Base-by-base conservation (phyloP, 2,113 vertebrate species). In the Mionectes macconnelli region DNA sequence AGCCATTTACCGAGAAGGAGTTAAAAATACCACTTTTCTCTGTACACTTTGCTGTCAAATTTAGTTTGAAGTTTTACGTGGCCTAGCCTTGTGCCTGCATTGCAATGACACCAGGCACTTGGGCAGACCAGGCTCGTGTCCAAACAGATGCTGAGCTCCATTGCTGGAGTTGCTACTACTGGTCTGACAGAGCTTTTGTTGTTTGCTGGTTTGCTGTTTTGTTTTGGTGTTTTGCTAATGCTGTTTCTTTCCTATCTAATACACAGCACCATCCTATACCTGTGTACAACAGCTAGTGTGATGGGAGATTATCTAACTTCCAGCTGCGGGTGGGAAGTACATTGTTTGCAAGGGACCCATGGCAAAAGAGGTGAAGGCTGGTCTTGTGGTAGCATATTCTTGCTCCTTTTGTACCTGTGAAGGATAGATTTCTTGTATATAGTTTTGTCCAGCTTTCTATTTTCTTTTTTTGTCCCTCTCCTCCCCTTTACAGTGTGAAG, bases 1-100 rank as follows among this genome's bases (percentile, higher is more conserved):
- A 53, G 40, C 16, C 0, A 0, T 79, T 90, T 76, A 28, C 10
- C 24, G 66, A 35, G 45, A 31, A 49, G 6, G 6, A 39, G 28
- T 70, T 42, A 33, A 2, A 1, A 3, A 24, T 67, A 24, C 15
- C 24, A 7, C 19, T 76, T 64, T 88, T 73, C 49, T 44, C 39
- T 31, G 30, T 8, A 40, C 10, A 1, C 8, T 69, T 74, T 40
- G 27, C 27, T 67, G 18, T 37, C 45, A 33, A 23, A 37, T 75
- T 56, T 77, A 35, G 23, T 60, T 37, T 45, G 23, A 17, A 44
- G 18, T 75, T 28, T 78, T 81, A 13, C 60, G 78, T 24, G 11
- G 14, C 37, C 22, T 47, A 5, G 33, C 59, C 22, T 21, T 37
- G 35, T 30, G 9, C 8, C 2, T 35, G 69, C 8, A 17, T 20